phyloP scores from a whole-genome alignment of 2,888 invertebrate species.

The Eutolmus rufibarbis region DNA sequence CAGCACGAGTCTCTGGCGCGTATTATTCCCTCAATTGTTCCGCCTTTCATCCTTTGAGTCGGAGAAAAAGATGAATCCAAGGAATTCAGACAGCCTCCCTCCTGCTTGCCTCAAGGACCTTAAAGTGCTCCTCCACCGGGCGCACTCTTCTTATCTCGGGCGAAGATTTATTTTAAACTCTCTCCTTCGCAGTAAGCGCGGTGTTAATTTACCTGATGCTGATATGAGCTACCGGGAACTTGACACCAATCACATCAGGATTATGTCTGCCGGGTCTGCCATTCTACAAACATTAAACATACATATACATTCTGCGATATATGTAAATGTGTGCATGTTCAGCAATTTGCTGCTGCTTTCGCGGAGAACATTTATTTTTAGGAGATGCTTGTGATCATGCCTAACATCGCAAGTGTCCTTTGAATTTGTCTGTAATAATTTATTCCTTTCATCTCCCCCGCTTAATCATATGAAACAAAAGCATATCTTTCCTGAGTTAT shows the following conservation, averaged over 20 bases:
- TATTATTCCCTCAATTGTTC: background rate
- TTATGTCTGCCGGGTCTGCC: background rate
- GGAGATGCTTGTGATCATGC: background rate
- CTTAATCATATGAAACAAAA: background rate
- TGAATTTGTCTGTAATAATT: background rate
- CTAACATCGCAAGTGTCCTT: background rate
- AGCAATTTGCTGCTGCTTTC: background rate
- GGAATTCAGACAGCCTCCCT: background rate
- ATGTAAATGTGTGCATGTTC: background rate
- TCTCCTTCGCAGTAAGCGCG: background rate
- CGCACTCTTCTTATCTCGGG: background rate
- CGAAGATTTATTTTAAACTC: background rate
- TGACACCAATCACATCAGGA: background rate
- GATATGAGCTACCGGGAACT: background rate
- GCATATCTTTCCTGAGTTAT: background rate
- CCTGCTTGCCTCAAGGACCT: background rate
- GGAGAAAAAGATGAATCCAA: background rate
- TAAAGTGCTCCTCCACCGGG: background rate
- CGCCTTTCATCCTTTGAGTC: background rate
- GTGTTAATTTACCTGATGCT: background rate
- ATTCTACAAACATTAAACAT: background rate
- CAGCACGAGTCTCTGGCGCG: background rate
- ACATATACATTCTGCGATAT: background rate
- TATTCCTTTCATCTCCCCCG: background rate
- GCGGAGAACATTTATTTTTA: background rate